Base-by-base conservation (phyloP, 2,797 vertebrate genomes). In the Carapus acus region DNA sequence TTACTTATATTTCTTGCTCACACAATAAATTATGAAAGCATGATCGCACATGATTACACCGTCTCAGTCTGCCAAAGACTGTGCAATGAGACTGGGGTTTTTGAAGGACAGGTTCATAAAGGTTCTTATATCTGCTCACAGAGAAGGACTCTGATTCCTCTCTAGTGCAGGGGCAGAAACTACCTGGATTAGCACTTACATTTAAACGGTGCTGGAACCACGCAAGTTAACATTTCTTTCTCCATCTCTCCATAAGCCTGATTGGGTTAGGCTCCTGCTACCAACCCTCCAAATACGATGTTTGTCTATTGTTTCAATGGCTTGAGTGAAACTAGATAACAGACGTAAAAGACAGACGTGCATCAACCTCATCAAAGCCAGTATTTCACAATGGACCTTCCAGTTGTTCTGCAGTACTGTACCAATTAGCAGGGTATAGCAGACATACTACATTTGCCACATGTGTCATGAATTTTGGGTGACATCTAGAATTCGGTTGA, bases 341-440 rank as follows among this genome's bases (percentile, higher is more conserved):
- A 56, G 33, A 24, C 49, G 38, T 41, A 40, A 68, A 50, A 66
- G 56, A 57, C 49, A 18, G 18, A 70, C 34, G 52, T 36, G 12
- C 59, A 22, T 55, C 8, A 2, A 20, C 54, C 59, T 59, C 36
- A 49, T 54, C 21, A 44, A 42, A 5, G 48, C 42, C 38, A 61
- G 49, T 44, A 66, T 60, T 68, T 72, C 50, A 70, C 58, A 71
- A 57, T 71, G 63, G 69, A 59, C 49, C 37, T 0, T 41, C 72
- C 43, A 39, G 59, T n/a, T n/a, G n/a, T n/a, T n/a, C n/a, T n/a
- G n/a, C n/a, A n/a, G n/a, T n/a, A n/a, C n/a, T n/a, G n/a, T n/a
- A n/a, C n/a, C n/a, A n/a, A n/a, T n/a, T n/a, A n/a, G n/a, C n/a
- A n/a, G n/a, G n/a, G n/a, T n/a, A n/a, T n/a, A n/a, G n/a, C n/a